Evolutionary conservation across 2,113 vertebrate genomes (phyloP).

Genomic region (Theristicus caerulescens): DNA sequence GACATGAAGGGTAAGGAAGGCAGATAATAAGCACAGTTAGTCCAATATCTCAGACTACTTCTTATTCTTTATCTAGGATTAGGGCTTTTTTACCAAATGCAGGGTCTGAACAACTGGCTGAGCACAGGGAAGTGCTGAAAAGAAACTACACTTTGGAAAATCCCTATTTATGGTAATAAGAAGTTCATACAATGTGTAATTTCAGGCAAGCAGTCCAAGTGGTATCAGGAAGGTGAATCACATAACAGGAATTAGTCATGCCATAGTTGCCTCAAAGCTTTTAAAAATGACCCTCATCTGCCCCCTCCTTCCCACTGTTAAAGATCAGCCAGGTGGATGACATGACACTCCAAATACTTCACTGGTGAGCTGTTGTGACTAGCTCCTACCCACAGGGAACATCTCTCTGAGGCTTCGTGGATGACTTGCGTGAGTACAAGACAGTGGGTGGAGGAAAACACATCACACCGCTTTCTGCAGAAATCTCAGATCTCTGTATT

Average conservation of each 20-base stretch:
- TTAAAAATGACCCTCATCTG: neutral
- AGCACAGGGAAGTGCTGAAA: neutral
- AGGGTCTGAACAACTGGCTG: neutral
- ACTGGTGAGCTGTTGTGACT: neutral
- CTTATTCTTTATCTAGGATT: neutral
- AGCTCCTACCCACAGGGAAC: neutral
- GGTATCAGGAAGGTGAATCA: conserved; percentile 37
- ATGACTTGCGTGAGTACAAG: neutral
- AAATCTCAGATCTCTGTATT: neutral
- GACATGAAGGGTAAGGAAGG: neutral
- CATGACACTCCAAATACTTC: neutral
- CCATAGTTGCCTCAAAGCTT: neutral
- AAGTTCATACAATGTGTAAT: neutral
- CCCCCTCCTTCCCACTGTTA: neutral
- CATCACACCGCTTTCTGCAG: neutral
- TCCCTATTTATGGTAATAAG: conserved; percentile 14
- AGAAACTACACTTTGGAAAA: neutral
- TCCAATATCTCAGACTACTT: neutral
- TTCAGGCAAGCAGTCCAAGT: neutral
- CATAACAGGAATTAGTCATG: conserved; percentile 33
- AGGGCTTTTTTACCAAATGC: neutral
- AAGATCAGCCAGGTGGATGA: neutral
- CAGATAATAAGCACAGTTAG: neutral
- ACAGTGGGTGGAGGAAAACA: neutral
- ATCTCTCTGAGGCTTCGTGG: neutral